Conservation (phyloP, 2,113 vertebrate genomes). For the Erpornis zantholeuca region DNA sequence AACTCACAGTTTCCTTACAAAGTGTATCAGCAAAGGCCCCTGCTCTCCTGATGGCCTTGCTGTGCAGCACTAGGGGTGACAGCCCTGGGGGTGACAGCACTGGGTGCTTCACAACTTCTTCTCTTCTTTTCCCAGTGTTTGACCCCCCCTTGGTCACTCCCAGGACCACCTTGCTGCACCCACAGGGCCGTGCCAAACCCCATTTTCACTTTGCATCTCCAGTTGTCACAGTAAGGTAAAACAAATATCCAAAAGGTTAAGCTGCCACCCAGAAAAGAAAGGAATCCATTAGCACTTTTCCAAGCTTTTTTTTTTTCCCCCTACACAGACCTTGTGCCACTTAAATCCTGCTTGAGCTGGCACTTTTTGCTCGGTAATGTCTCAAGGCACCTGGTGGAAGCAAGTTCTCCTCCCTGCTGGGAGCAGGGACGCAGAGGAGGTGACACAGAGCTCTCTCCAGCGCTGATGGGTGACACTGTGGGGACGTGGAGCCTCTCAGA, state of each 20-base stretch:
- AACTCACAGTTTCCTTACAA: not conserved
- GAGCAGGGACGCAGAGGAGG: rapidly evolving
- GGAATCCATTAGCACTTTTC: not conserved
- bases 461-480: rapidly evolving
- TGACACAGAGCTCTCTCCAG: not conserved
- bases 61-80: not conserved
- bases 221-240: not conserved
- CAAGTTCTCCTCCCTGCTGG: not conserved
- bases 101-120: not conserved
- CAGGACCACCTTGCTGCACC: not conserved
- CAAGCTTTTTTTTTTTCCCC: not conserved
- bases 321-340: not conserved
- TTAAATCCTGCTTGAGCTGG: not conserved
- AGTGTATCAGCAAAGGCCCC: not conserved
- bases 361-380: not conserved
- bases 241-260: not conserved
- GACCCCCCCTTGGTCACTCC: not conserved
- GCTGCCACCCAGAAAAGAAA: not conserved
- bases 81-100: not conserved
- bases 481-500: not conserved
- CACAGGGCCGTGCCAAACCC: not conserved
- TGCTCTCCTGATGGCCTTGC: not conserved
- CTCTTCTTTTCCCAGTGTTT: not conserved
- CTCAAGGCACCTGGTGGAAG: not conserved
- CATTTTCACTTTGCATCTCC: not conserved